Base-by-base conservation (phyloP, 2,888 invertebrate species). In the Cancer borealis region DNA sequence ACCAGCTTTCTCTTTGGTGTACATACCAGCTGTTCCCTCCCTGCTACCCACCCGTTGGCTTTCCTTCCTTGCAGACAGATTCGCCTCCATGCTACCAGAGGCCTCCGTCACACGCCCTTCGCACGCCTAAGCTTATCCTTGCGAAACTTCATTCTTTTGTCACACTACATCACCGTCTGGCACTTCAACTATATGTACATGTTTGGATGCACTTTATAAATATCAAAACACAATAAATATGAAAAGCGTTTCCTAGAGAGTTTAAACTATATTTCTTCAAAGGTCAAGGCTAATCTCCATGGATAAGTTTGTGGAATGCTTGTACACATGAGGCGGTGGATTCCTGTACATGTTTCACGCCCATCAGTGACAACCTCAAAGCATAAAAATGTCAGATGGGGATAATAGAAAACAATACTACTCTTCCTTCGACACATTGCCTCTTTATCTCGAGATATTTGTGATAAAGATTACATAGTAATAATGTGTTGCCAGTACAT, bases 1-100 rank as follows among this genome's bases (percentile, higher is more conserved):
- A 84, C 84, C 84, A 84, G 84, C 84, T n/a, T 84, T 39, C 84
- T 84, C 84, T 84, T 84, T 84, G 84, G 84, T 84, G 84, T 84
- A 84, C 39, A 39, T 84, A 84, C 84, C 84, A 84, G 39, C 84
- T 84, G 84, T 84, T 84, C 84, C 73, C 26, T 79, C 73, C 84
- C 12, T 39, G 73, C 84, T 84, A 30, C 84, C 14, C 73, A n/a
- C 26, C 26, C 73, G 73, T 73, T 26, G 73, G n/a, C 73, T 73
- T 26, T n/a, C 26, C 73, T 73, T 26, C 73, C 73, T 73, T 73
- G 73, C 73, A 73, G 73, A 73, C 73, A 73, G 73, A 84, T 84
- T 39, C 84, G 14, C 39, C 39, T 39, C 39, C 12, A 30, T 17
- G 12, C 84, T 17, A 30, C 84, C 14, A 17, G 14, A 30, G 17